These are phyloP conservation scores for Diglossa brunneiventris DNA, from an alignment of 2,113 vertebrate genomes.

Conservation along the genomic window DNA sequence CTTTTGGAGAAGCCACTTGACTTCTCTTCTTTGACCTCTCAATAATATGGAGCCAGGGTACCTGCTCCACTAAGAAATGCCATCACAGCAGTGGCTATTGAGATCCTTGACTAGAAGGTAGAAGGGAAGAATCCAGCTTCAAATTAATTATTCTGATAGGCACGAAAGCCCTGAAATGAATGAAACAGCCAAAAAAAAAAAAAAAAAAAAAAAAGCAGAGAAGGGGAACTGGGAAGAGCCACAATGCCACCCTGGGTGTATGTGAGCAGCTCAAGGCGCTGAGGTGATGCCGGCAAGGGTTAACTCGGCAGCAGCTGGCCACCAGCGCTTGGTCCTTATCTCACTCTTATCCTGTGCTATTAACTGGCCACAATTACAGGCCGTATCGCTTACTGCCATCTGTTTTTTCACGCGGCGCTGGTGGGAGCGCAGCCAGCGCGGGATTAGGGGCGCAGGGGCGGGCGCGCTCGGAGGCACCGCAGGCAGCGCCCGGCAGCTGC, in stretches of 20 bases:
- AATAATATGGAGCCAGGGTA: not conserved
- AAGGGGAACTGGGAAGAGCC: not conserved
- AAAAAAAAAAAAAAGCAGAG: not conserved
- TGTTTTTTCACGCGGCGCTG: constrained; percentile 58
- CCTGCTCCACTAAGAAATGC: not conserved
- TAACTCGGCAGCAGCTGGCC: constrained; percentile 68
- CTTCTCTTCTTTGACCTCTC: not conserved
- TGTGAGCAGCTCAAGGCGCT: not conserved
- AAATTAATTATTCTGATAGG: not conserved
- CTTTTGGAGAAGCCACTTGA: not conserved
- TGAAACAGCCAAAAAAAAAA: not conserved
- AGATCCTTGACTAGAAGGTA: not conserved
- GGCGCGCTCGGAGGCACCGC: not conserved
- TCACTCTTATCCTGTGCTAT: constrained; percentile 61
- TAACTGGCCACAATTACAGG: constrained; percentile 45
- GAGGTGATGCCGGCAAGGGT: constrained; percentile 20
- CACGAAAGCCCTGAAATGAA: not conserved
- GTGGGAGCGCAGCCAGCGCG: constrained; percentile 47
- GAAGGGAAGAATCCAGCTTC: not conserved
- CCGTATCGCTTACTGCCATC: constrained; percentile 70
- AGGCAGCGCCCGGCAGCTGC: constrained; percentile 53
- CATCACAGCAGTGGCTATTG: accelerated
- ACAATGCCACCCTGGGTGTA: not conserved
- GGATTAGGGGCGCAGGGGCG: constrained; percentile 65
- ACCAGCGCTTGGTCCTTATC: constrained; percentile 50